Evolutionary conservation across 35 echinoderm and acorn worm genomes (phyloP), one percentile per base, ranked within the genome.

Genomic region (Heliocidaris erythrogramma): DNA sequence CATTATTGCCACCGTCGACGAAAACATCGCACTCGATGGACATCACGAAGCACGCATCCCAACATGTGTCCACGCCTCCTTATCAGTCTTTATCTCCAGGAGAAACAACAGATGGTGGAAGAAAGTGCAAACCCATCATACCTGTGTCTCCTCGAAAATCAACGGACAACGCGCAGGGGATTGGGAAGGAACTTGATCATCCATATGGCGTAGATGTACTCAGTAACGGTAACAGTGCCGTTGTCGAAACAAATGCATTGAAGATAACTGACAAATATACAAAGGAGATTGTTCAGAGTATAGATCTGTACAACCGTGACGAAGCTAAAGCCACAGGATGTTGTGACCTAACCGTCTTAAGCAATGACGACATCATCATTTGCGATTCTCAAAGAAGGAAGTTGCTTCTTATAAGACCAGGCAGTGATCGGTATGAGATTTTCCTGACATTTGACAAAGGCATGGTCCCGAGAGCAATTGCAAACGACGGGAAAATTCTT

Each of bases 301-400:
- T 78, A 4, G 27, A 21, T 78, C 27, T 78, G 65, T 78, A 78
- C 65, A 78, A 78, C 17, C 65, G 65, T 78, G 65, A 78, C 65
- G 65, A 78, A 24, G 65, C 65, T 24, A 78, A 78, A n/a, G 65
- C 65, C 18, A 78, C 65, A 7, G 65, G 65, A n/a, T 78, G 65
- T 78, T 78, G 65, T n/a, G 65, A 78, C 65, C 65, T 78, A 21
- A 78, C 65, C 65, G 65, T 78, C 21, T 78, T 78, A 78, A 78
- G 8, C 21, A 78, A 78, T 78, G 65, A 78, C 18, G 7, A 27
- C 7, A 7, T 78, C 65, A 78, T 78, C 21, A 21, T 78, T 7
- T 78, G 65, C 21, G 65, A 78, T 78, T 78, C 65, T 78, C 65
- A 78, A 78, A 21, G 65, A 78, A 78, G 27, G 65, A 78, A 78